Percentiles rank a stretch among this genome's conserved stretches.
These are phyloP conservation scores for Colaptes auratus DNA, from an alignment of 2,113 vertebrate species.

Conservation along the genomic window DNA sequence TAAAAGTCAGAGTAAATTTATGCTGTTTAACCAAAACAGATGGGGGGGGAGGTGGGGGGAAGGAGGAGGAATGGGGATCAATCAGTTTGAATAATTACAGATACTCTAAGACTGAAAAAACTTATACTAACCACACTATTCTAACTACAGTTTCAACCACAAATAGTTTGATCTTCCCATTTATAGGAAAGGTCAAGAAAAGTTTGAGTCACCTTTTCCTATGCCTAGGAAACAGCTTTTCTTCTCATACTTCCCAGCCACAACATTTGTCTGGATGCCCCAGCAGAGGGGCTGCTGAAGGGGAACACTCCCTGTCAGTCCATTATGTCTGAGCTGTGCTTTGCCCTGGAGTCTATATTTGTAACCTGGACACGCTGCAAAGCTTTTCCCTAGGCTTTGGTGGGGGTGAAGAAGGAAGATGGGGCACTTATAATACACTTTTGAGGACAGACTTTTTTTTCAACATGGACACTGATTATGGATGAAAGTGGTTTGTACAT, in stretches of 20 bases:
- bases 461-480: not conserved
- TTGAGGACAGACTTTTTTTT: not conserved
- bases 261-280: not conserved
- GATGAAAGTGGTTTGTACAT: not conserved
- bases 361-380: not conserved
- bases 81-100: not conserved
- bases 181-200: conserved; percentile 38
- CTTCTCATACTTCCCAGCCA: not conserved
- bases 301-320: not conserved
- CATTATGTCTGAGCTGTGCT: rapidly evolving
- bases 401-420: not conserved
- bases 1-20: not conserved
- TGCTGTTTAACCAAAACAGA: not conserved
- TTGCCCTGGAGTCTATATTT: not conserved
- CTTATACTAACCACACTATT: not conserved
- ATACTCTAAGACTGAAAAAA: not conserved
- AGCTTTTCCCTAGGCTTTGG: not conserved
- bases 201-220: conserved; percentile 5
- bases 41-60: rapidly evolving
- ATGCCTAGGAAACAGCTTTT: not conserved
- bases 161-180: conserved; percentile 2
- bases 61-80: not conserved
- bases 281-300: not conserved
- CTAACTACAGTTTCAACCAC: not conserved
- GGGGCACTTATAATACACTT: not conserved